phyloP scores from a whole-genome alignment of 1,140 invertebrate species.

The Saccostrea echinata region DNA sequence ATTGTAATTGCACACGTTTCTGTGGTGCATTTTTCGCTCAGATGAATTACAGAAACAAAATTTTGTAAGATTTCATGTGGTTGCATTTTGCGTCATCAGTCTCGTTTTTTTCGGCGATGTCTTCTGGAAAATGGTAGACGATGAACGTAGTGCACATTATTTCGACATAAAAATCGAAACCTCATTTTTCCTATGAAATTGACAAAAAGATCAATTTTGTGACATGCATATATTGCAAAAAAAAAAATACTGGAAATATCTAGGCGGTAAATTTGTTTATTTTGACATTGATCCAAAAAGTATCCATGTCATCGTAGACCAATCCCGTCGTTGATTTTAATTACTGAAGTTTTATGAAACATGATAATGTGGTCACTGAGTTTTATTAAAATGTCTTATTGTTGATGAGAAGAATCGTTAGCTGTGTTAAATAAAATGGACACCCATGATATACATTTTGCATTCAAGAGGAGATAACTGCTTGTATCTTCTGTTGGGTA shows the following conservation, averaged over 20 bases:
- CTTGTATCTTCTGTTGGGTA: background rate
- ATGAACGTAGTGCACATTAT: background rate
- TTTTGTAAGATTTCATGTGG: background rate
- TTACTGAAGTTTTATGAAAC: background rate
- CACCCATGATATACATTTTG: background rate
- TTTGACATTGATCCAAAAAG: background rate
- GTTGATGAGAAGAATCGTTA: no score
- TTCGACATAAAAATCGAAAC: background rate
- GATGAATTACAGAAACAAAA: background rate
- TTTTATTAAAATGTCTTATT: background rate
- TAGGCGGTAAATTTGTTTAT: background rate
- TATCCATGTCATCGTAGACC: constrained; percentile 6
- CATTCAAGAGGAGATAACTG: background rate
- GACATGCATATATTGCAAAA: background rate
- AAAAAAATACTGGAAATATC: background rate
- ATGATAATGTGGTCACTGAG: background rate
- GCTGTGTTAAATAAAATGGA: no score
- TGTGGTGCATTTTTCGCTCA: background rate
- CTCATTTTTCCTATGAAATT: background rate
- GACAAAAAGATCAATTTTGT: no score
- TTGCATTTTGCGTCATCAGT: constrained; percentile 17
- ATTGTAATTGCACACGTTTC: background rate
- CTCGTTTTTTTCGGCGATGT: constrained; percentile 15
- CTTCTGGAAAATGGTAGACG: background rate
- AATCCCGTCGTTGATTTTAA: background rate